Conservation (phyloP, 1,140 invertebrate species). For the Ooceraea biroi region DNA sequence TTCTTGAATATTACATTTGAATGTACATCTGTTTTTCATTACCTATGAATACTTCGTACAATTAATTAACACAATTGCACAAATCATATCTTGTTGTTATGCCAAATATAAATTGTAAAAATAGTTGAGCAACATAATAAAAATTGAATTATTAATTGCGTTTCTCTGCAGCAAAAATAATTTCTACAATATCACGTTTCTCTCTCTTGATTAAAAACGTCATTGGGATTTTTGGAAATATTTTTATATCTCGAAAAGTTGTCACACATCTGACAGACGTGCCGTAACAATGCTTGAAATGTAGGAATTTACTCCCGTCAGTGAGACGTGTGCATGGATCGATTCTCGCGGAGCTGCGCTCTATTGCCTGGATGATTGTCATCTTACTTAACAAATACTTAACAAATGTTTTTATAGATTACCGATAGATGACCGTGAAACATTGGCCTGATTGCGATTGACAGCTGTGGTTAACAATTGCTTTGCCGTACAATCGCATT, state of each 20-base stretch:
- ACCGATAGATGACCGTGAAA: not conserved
- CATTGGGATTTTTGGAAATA: too few relatives aligned
- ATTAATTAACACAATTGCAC: not conserved
- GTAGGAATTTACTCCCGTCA: not conserved
- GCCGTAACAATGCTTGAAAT: not conserved
- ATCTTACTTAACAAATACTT: conserved; percentile 33
- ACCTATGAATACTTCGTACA: too few relatives aligned
- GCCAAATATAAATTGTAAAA: not conserved
- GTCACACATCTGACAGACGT: not conserved
- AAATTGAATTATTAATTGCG: conserved; percentile 10
- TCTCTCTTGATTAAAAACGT: too few relatives aligned
- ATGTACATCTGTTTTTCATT: conserved; percentile 4
- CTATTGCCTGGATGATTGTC: not conserved
- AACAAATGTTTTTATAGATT: conserved; percentile 17
- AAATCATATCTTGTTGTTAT: not conserved
- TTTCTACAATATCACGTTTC: not conserved
- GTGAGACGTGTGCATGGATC: not conserved
- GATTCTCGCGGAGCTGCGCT: not conserved
- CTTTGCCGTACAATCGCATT: conserved; percentile 39
- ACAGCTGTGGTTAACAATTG: conserved; percentile 35
- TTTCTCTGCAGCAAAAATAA: not conserved
- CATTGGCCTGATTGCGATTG: conserved; percentile 28
- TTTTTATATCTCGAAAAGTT: conserved; percentile 9
- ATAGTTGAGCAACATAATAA: not conserved
- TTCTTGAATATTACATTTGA: not conserved